These are phyloP conservation scores for Heterodera carotae DNA, from an alignment of 1,140 invertebrate genomes.

Conservation along the genomic window DNA sequence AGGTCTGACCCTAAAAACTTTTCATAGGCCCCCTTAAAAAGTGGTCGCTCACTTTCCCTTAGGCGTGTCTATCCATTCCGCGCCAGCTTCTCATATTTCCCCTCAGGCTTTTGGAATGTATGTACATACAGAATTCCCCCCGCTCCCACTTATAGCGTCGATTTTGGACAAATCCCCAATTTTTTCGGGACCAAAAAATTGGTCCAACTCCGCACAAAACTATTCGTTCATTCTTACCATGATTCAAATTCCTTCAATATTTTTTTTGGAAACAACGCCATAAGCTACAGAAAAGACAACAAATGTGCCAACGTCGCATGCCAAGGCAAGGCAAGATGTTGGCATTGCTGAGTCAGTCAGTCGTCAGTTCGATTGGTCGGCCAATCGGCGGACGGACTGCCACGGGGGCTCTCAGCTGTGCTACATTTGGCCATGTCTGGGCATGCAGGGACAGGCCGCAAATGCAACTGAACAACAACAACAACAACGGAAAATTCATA, in stretches of 20 bases:
- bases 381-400: background rate
- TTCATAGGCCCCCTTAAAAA: background rate
- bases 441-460: background rate
- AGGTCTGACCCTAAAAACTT: background rate
- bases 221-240: too few species aligned
- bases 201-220: too few species aligned
- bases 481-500: too few species aligned
- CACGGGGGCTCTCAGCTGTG: constrained; percentile 39
- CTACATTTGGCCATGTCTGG: constrained; percentile 48
- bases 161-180: background rate
- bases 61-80: too few species aligned
- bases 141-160: background rate
- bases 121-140: background rate
- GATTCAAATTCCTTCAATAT: background rate
- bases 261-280: background rate
- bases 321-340: constrained; percentile 50
- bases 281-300: too few species aligned
- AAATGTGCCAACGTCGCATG: too few species aligned
- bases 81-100: background rate
- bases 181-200: background rate
- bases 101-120: background rate
- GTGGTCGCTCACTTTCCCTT: background rate
- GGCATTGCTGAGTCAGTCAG: constrained; percentile 45
- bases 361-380: background rate
- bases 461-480: too few species aligned